Evolutionary conservation across 2,888 invertebrate genomes (phyloP).

Genomic region (Schrankia costaestrigalis): DNA sequence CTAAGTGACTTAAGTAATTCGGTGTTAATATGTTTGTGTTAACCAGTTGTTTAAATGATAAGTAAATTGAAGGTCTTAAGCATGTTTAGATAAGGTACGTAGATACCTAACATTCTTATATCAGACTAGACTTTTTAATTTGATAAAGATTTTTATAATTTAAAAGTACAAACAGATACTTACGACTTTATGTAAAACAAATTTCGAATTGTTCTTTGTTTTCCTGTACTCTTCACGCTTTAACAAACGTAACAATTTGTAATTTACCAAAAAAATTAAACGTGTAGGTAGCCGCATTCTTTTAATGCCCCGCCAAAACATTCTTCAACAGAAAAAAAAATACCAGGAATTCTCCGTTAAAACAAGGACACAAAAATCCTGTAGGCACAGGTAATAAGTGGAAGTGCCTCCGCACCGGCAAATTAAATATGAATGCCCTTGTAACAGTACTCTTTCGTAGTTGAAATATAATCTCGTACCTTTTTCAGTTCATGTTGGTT

Average conservation of each 20-base stretch:
- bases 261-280: constrained; percentile 28
- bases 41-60: too few relatives aligned
- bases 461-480: constrained; percentile 46
- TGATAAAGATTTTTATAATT: too few relatives aligned
- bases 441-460: constrained; percentile 35
- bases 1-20: too few relatives aligned
- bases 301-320: constrained; percentile 23
- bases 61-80: too few relatives aligned
- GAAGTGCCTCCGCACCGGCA: constrained; percentile 44
- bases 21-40: too few relatives aligned
- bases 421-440: constrained; percentile 50
- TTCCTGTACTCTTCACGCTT: too few relatives aligned
- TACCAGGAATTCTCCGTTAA: constrained; percentile 19
- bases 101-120: too few relatives aligned
- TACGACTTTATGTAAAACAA: constrained; percentile 18
- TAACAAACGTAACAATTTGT: constrained; percentile 23
- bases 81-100: too few relatives aligned
- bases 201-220: too few relatives aligned
- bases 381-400: constrained; percentile 48
- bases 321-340: constrained; percentile 18
- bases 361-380: constrained; percentile 35
- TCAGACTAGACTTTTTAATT: too few relatives aligned
- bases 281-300: constrained; percentile 18
- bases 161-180: too few relatives aligned
- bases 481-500: constrained; percentile 44